Base-by-base conservation (phyloP, 2,113 vertebrate species). In the Gymnorhina tibicen region DNA sequence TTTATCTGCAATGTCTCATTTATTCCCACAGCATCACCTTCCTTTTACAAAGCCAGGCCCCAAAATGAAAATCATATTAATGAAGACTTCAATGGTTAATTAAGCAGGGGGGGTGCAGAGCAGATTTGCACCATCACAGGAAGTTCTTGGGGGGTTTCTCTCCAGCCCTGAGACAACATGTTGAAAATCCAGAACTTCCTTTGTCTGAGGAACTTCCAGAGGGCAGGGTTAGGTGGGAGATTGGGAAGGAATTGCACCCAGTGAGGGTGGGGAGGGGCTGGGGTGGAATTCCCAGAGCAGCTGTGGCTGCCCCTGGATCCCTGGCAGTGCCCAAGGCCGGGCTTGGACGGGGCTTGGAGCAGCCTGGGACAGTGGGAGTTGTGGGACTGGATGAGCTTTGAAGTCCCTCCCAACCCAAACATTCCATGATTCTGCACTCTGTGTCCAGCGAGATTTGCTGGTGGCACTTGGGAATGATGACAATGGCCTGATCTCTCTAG, bases 211-310 rank as follows among this genome's bases (percentile, higher is more conserved):
- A 62, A 18, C 17, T 33, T 22, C 49, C 39, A 46, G n/a, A 46
- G 68, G 58, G 7, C 21, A 32, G 21, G 46, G 13, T 0, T 8
- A 0, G 56, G 1, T 72, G 66, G 42, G 53, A 41, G 27, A 3
- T 10, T 41, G 23, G n/a, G 63, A 66, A 32, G 35, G 58, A 33
- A 50, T 50, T 50, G 0, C 4, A 37, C 15, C 20, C 42, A 37
- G 26, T 1, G 42, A 47, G 27, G 55, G 11, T 30, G 42, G 26
- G 42, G 3, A 75, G 26, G 52, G 11, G 11, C 52, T 55, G 52
- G 52, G 11, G 32, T 11, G 13, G 53, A 8, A 12, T 56, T 11
- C 47, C 75, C 75, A 63, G 46, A 27, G 28, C 0, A 50, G 46
- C 35, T 41, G 58, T 2, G 74, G 58, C 28, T 62, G 46, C 35